Conservation (phyloP, 2,113 vertebrate genomes). For the Electrona antarctica region DNA sequence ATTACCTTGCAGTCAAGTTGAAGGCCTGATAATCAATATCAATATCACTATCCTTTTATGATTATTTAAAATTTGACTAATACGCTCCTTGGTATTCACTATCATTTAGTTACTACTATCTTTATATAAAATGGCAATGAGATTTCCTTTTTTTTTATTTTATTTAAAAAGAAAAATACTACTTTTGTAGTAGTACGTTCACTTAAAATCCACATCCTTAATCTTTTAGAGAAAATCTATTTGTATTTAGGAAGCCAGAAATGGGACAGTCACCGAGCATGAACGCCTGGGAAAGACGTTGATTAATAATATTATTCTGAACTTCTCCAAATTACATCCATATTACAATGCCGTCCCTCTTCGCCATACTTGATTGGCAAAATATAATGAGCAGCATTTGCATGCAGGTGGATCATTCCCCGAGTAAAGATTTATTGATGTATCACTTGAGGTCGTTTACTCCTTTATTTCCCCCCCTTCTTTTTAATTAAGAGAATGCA, state of each 20-base stretch:
- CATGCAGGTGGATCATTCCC: conserved; percentile 7
- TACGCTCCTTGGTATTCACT: no score
- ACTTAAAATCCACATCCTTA: no score
- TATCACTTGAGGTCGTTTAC: conserved; percentile 3
- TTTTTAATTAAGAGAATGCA: conserved; percentile 43
- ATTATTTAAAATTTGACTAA: no score
- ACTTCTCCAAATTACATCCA: conserved; percentile 30
- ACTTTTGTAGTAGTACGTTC: no score
- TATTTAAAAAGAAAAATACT: no score
- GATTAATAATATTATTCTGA: conserved; percentile 30
- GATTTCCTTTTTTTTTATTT: no score
- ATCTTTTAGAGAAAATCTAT: neutral
- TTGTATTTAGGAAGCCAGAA: conserved; percentile 22
- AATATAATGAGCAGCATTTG: conserved; percentile 36
- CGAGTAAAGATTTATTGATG: conserved; percentile 18
- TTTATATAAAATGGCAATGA: no score
- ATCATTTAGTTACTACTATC: no score
- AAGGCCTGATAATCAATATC: neutral
- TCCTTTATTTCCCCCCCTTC: neutral
- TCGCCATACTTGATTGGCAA: conserved; percentile 32
- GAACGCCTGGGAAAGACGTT: conserved; percentile 23
- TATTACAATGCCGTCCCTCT: conserved; percentile 23
- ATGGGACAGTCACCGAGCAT: conserved; percentile 20
- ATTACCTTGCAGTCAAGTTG: neutral
- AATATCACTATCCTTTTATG: neutral